Conservation (phyloP, 2,888 invertebrate genomes). For the Siphonodentalium dalli region DNA sequence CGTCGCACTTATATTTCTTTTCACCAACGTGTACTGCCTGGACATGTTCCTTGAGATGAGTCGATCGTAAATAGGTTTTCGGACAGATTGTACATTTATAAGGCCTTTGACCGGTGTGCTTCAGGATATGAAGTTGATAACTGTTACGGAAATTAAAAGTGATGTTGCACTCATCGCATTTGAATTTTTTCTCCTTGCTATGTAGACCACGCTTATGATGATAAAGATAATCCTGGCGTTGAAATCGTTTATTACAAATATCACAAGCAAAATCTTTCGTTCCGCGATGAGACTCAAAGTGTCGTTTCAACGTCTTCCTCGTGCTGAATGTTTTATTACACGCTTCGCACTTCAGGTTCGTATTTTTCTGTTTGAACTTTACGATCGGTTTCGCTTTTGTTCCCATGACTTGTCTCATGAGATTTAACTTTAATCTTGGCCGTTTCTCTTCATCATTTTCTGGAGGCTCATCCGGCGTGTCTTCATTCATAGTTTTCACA, state of each 20-base stretch:
- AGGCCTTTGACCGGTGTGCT: slow-evolving; percentile 53
- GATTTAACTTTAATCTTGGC: too few species aligned
- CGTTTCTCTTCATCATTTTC: too few species aligned
- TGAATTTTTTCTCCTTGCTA: slow-evolving; percentile 42
- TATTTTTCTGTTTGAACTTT: too few species aligned
- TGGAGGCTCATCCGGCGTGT: too few species aligned
- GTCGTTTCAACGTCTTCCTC: slow-evolving; percentile 30
- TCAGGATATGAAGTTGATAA: slow-evolving; percentile 48
- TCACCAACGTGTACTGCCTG: slow-evolving; percentile 45
- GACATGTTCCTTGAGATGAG: slow-evolving; percentile 55
- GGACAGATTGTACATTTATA: slow-evolving; percentile 47
- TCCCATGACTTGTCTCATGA: too few species aligned
- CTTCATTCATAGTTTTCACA: too few species aligned
- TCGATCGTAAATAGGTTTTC: slow-evolving; percentile 55
- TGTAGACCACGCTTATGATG: slow-evolving; percentile 56
- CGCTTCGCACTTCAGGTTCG: slow-evolving; percentile 25
- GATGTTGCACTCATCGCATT: slow-evolving; percentile 49
- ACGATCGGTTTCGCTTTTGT: too few species aligned
- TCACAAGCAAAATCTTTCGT: slow-evolving; percentile 42
- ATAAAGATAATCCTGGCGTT: slow-evolving; percentile 45
- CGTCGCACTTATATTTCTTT: slow-evolving; percentile 40
- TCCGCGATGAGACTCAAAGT: slow-evolving; percentile 26
- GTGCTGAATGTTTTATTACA: slow-evolving; percentile 35
- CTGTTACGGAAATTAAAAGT: slow-evolving; percentile 56
- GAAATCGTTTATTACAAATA: slow-evolving; percentile 48